Evolutionary conservation across 2,888 invertebrate species (phyloP), one percentile per base, ranked within the genome.

Genomic region (Campaea margaritaria): DNA sequence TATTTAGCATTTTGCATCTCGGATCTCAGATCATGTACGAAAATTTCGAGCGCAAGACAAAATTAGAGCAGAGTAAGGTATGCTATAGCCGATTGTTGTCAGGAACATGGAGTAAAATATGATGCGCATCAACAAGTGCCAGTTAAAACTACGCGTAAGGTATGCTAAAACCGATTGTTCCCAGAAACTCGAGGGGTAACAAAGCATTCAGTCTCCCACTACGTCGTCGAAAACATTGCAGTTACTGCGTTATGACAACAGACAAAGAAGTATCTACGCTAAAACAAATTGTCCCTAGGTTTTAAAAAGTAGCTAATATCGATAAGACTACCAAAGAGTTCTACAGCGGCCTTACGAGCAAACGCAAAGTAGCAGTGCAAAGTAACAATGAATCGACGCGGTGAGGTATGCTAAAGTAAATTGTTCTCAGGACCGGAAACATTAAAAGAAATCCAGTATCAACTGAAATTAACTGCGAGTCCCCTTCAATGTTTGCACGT

Each of bases 11-110:
- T 31, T 9, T 7, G 31, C 31, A 31, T 31, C 8, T 31, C 31
- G 31, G 31, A 7, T 7, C 7, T 3, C 9, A 10, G 31, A 3
- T 3, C 7, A 31, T 1, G 31, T 21, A 31, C 31, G 31, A 31
- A 31, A 31, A 31, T 7, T 31, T 31, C 31, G 5, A 9, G 31
- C 21, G 36, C 13, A 34, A 51, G 8, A 36, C 0, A 38, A 2
- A 36, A 38, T 0, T 9, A 15, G 13, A n/a, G 43, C 4, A 11
- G 31, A 13, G 44, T 8, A 46, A 31, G 21, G 12, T 47, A 47
- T 31, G 34, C 42, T 55, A 43, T 47, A 55, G 5, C 31, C 34
- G 12, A 43, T 48, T 48, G 21, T 48, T 42, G 34, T 27, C 47
- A 55, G 55, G 47, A 13, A 9, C 13, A n/a, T 3, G 15, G 0